A percentile compares a stretch with the other conserved stretches of the same genome.
Conservation (phyloP, 2,888 invertebrate genomes). For the Stratiomys singularior region DNA sequence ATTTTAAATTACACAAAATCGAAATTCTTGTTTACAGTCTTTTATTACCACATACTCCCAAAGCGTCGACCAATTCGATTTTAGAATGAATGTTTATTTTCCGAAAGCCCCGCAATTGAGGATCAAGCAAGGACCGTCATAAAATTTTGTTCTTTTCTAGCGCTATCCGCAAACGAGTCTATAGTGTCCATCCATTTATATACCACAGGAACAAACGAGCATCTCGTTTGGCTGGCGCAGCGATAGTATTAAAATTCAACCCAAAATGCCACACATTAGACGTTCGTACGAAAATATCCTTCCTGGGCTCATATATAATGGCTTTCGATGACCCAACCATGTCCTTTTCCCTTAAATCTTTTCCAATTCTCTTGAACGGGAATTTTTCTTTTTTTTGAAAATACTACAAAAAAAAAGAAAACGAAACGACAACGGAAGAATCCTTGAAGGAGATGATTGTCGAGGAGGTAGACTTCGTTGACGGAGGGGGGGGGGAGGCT, state of each 20-base stretch:
- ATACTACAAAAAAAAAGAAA: constrained; percentile 12
- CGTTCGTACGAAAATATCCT: constrained; percentile 3
- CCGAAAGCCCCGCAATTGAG: constrained; percentile 9
- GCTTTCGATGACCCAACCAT: constrained; percentile 41
- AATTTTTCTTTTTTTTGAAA: constrained; percentile 27
- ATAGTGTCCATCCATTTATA: neutral
- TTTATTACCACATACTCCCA: constrained; percentile 26
- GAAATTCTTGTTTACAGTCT: constrained; percentile 37
- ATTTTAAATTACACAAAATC: constrained; percentile 34
- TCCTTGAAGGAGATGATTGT: neutral
- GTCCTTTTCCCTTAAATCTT: constrained; percentile 45
- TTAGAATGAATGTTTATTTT: neutral
- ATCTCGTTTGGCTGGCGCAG: neutral
- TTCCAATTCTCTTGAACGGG: neutral
- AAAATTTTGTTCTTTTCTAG: constrained; percentile 26
- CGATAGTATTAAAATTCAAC: constrained; percentile 33
- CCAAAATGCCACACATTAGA: constrained; percentile 44
- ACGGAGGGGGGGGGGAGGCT: neutral
- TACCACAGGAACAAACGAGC: neutral
- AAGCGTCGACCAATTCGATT: neutral
- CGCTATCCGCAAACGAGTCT: neutral
- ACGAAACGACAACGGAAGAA: neutral
- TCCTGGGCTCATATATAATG: constrained; percentile 29
- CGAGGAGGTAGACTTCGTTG: neutral
- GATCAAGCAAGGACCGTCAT: constrained; percentile 33